These are phyloP conservation scores for Carcharodon carcharias DNA, from an alignment of 2,797 vertebrate species.

Conservation along the genomic window DNA sequence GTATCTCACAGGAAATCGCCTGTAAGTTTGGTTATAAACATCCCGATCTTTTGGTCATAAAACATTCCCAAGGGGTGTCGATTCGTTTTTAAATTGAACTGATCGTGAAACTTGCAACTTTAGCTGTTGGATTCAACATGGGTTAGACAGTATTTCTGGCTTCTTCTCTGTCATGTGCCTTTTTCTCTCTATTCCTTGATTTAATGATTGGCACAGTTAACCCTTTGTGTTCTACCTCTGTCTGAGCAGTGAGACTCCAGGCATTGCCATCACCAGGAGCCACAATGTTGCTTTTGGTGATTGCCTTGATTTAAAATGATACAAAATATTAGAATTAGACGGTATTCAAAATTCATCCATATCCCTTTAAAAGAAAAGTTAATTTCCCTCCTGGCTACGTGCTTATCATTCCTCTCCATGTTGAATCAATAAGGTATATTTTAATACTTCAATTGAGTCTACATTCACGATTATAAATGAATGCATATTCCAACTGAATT, in stretches of 20 bases:
- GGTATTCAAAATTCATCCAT: background rate
- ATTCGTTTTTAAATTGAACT: background rate
- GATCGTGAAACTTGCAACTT: background rate
- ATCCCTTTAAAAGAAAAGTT: background rate
- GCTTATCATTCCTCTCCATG: background rate
- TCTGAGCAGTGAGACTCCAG: background rate
- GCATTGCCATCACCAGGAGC: background rate
- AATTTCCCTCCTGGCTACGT: background rate
- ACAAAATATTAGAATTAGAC: background rate
- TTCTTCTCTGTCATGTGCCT: background rate
- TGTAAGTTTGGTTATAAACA: background rate
- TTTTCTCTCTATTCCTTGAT: background rate
- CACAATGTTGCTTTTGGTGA: background rate
- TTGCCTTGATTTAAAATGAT: background rate
- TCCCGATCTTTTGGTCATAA: constrained; percentile 18
- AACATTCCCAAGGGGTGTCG: background rate
- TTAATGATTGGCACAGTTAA: background rate
- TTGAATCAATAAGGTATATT: background rate
- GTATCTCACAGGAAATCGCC: background rate
- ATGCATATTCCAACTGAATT: background rate
- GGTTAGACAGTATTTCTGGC: background rate
- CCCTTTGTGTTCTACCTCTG: background rate
- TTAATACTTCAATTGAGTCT: background rate
- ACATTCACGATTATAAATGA: background rate
- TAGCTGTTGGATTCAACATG: background rate